Evolutionary conservation across 2,888 invertebrate genomes (phyloP).

Genomic region (Cephus spinipes): DNA sequence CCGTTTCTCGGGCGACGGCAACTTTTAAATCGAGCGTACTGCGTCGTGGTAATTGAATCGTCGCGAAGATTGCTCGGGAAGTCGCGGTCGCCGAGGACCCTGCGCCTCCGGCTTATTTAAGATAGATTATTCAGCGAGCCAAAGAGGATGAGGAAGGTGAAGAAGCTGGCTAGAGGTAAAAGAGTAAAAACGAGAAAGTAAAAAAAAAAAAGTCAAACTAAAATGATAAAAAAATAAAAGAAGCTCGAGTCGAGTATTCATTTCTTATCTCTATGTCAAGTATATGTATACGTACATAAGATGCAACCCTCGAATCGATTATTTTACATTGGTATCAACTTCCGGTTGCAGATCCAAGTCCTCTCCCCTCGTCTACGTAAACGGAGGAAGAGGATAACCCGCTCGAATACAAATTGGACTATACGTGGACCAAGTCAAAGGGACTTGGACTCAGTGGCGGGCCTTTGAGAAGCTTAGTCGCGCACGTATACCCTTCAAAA

Average conservation of each 20-base stretch:
- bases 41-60: conserved; percentile 60
- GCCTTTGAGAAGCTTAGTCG: conserved; percentile 37
- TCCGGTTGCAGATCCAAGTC: neutral
- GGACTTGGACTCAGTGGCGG: conserved; percentile 11
- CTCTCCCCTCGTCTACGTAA: neutral
- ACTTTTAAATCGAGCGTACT: conserved; percentile 58
- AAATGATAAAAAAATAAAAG: conserved; percentile 12
- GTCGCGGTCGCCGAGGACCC: conserved; percentile 28
- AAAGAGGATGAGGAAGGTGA: neutral
- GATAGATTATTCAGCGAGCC: conserved; percentile 59
- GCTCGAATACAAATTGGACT: neutral
- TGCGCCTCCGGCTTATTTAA: conserved; percentile 62
- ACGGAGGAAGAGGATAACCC: neutral
- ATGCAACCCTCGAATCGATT: neutral
- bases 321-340: neutral
- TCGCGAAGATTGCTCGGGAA: conserved; percentile 58
- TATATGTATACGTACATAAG: neutral
- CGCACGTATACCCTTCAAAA: conserved; percentile 34
- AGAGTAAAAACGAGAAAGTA: no score
- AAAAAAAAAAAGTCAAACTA: conserved; percentile 9
- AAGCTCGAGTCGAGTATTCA: neutral
- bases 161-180: neutral
- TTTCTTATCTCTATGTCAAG: neutral
- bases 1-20: neutral
- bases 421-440: neutral